Conservation (phyloP, 2,888 invertebrate genomes). For the Drosophila meridionalis region DNA sequence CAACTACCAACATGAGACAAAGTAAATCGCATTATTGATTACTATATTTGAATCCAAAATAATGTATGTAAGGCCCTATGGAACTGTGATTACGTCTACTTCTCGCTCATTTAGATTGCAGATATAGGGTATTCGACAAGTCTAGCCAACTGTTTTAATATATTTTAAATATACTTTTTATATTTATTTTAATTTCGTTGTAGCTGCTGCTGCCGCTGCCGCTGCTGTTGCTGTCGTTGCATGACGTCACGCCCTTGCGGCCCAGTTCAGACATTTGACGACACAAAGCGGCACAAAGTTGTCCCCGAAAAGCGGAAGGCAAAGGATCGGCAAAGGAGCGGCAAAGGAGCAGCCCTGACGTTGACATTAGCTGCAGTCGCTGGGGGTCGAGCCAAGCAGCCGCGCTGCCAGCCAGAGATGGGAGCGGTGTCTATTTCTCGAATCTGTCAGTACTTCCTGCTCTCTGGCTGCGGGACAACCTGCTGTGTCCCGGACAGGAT, state of each 20-base stretch:
- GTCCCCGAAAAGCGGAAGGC: constrained; percentile 37
- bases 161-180: constrained; percentile 30
- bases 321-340: constrained; percentile 31
- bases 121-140: neutral
- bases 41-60: no score
- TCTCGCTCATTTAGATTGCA: neutral
- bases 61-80: no score
- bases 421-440: constrained; percentile 34
- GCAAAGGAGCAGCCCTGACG: constrained; percentile 49
- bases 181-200: constrained; percentile 18
- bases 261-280: constrained; percentile 57
- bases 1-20: no score
- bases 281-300: constrained; percentile 56
- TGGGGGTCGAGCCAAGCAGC: constrained; percentile 9
- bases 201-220: constrained; percentile 19
- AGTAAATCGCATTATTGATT: no score
- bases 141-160: neutral
- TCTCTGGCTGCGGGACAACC: constrained; percentile 45
- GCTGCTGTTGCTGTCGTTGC: constrained; percentile 19
- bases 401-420: no score
- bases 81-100: neutral
- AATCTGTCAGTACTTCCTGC: constrained; percentile 58
- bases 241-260: constrained; percentile 62
- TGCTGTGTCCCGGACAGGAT: constrained; percentile 33
- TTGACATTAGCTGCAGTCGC: constrained; percentile 52